Evolutionary conservation across 2,888 invertebrate genomes (phyloP).

Genomic region (Hypsopygia costalis): DNA sequence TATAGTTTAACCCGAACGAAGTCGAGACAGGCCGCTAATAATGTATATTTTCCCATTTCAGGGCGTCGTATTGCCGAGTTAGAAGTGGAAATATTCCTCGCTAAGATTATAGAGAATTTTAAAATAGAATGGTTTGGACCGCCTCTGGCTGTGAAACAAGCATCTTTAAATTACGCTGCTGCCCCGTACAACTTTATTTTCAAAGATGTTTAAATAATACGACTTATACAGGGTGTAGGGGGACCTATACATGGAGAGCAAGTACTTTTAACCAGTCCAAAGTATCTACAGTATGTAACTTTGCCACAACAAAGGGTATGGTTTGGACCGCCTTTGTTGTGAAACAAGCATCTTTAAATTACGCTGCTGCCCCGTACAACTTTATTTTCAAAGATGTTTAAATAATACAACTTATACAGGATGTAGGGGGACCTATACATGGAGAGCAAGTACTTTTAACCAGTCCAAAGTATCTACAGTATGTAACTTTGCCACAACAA

Average conservation of each 20-base stretch:
- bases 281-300: no score
- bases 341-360: neutral
- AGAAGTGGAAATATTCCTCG: conserved; percentile 72
- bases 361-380: neutral
- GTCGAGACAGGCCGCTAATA: no score
- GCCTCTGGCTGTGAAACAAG: neutral
- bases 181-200: conserved; percentile 2
- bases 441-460: no score
- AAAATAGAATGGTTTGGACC: conserved; percentile 35
- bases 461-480: no score
- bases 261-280: no score
- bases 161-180: neutral
- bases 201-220: conserved; percentile 39
- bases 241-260: no score
- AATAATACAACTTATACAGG: conserved; percentile 36
- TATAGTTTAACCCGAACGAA: no score
- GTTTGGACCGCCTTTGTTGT: neutral
- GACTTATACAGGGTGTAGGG: no score
- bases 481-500: no score
- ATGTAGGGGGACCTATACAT: no score
- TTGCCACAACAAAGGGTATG: no score
- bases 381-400: conserved; percentile 6
- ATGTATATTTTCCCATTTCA: neutral
- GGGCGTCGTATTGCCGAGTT: conserved; percentile 71
- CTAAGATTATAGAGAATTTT: conserved; percentile 47